A percentile compares a stretch with the other conserved stretches of the same genome.
phyloP scores from a whole-genome alignment of 1,140 invertebrate genomes.

The Drosophila albomicans region DNA sequence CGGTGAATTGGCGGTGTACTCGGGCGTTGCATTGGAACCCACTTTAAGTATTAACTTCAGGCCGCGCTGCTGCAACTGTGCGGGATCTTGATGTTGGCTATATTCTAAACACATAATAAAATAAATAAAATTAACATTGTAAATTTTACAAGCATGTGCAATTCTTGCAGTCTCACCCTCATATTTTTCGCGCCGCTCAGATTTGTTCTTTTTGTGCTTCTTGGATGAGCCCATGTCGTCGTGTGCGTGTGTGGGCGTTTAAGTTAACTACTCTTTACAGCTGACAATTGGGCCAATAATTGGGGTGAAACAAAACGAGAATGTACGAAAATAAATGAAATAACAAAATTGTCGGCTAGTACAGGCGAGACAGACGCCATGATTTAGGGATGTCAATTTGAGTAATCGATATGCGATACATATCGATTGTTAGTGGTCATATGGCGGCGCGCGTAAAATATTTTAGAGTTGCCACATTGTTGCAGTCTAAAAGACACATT shows the following conservation, averaged over 20 bases:
- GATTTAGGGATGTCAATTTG: slow-evolving; percentile 33
- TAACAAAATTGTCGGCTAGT: slow-evolving; percentile 51
- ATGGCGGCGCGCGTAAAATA: not conserved
- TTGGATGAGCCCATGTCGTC: slow-evolving; percentile 85
- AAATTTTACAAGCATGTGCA: slow-evolving; percentile 19
- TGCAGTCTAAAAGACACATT: not conserved
- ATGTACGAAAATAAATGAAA: slow-evolving; percentile 61
- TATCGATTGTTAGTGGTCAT: slow-evolving; percentile 12
- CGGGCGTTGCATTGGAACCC: slow-evolving; percentile 89
- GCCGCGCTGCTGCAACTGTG: slow-evolving; percentile 87
- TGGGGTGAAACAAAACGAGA: slow-evolving; percentile 19
- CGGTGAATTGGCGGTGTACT: slow-evolving; percentile 86
- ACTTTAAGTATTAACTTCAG: slow-evolving; percentile 93
- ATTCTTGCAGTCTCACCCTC: slow-evolving; percentile 86
- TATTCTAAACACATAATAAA: slow-evolving; percentile 71
- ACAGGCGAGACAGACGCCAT: slow-evolving; percentile 49
- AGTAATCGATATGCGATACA: slow-evolving; percentile 22
- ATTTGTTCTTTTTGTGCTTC: slow-evolving; percentile 92
- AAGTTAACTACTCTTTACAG: not conserved
- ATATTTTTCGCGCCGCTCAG: slow-evolving; percentile 87
- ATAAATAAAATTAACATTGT: slow-evolving; percentile 12
- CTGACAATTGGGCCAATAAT: slow-evolving; percentile 1
- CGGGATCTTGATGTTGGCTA: slow-evolving; percentile 85
- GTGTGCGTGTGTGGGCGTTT: slow-evolving; percentile 9
- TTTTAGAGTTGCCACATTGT: slow-evolving; percentile 11